These are phyloP conservation scores for Athetis lepigone DNA, from an alignment of 2,888 invertebrate genomes.

Conservation along the genomic window DNA sequence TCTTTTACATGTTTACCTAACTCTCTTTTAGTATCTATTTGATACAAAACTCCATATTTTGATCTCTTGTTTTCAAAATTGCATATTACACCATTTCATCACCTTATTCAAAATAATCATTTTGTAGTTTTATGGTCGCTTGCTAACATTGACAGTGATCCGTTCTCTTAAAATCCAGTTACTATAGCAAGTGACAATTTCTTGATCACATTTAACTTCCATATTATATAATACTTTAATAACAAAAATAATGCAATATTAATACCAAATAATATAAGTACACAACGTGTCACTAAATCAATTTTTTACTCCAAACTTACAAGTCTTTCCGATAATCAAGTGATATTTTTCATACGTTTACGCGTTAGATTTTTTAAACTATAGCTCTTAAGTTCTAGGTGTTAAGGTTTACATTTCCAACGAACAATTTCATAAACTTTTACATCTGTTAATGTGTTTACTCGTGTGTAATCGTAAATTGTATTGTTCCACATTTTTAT, in stretches of 20 bases:
- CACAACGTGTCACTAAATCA: conserved; percentile 23
- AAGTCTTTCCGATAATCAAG: conserved; percentile 83
- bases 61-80: conserved; percentile 47
- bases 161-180: too few relatives aligned
- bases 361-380: conserved; percentile 75
- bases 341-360: conserved; percentile 83
- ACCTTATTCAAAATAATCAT: background rate
- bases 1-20: conserved; percentile 21
- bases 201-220: too few relatives aligned
- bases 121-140: background rate
- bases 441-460: conserved; percentile 70
- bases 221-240: background rate
- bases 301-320: conserved; percentile 55
- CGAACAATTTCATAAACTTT: conserved; percentile 78
- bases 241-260: conserved; percentile 49
- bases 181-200: conserved; percentile 21
- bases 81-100: background rate
- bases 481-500: conserved; percentile 67
- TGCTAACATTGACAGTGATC: background rate
- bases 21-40: conserved; percentile 29
- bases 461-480: conserved; percentile 69
- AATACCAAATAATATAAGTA: conserved; percentile 59
- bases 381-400: conserved; percentile 74
- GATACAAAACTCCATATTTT: conserved; percentile 34
- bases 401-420: conserved; percentile 80